Evolutionary conservation across 2,888 invertebrate genomes (phyloP), one percentile per base, ranked within the genome.

Genomic region (Hyppa rectilinea): DNA sequence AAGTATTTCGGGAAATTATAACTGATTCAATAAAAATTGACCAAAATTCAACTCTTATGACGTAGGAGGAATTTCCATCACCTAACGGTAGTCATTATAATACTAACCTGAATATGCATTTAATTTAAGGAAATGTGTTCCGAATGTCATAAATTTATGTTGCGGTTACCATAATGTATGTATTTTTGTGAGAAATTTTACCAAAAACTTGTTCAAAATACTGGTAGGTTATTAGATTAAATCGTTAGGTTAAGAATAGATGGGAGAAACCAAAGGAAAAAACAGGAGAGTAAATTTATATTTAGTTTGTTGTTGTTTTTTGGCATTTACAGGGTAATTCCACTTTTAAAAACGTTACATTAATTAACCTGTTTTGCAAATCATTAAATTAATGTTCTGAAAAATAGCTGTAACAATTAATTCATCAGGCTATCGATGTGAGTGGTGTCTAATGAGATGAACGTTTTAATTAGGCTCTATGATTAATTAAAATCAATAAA

Each of bases 11-110:
- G 20, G 5, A 45, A 23, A 36, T n/a, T 29, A 14, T 7, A 36
- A 34, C n/a, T n/a, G n/a, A n/a, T n/a, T 62, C 14, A 40, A 20
- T 43, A 17, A 38, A 29, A 40, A 20, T 12, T 38, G 12, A 4
- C 50, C 17, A 52, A 70, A 49, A 49, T 5, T 26, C 31, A 50
- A 45, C 23, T 14, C 31, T n/a, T 47, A 0, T 77, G 77, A 75
- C 60, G 60, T 56, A 26, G 36, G 14, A 17, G 38, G 17, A 26
- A 12, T 78, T 36, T 72, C 78, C 61, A 17, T 23, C 17, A 45
- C 12, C 5, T 50, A 64, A 71, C 78, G 60, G 60, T 58, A 52
- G 2, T 52, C 12, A 52, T 66, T 58, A 45, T 29, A 34, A 38
- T 12, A 43, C 40, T 43, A 12, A 45, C 17, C n/a, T n/a, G n/a